These are phyloP conservation scores for Mellivora capensis DNA, from an alignment of 2,113 vertebrate genomes.

Conservation along the genomic window DNA sequence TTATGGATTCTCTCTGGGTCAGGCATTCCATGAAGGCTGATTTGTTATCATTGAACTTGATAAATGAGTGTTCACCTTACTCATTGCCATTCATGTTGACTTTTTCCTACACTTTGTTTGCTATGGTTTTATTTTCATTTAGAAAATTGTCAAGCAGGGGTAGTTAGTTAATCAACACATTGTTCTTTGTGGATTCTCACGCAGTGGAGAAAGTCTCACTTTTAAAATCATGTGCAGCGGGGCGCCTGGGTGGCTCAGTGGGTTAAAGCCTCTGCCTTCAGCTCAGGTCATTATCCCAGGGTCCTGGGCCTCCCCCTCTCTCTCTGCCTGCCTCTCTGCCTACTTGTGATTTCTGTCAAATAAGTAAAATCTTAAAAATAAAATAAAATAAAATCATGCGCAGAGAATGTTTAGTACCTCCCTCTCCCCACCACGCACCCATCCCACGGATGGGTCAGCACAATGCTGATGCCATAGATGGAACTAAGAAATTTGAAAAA, in stretches of 20 bases:
- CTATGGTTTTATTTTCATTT: not conserved
- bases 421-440: not conserved
- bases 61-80: not conserved
- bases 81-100: not conserved
- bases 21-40: not conserved
- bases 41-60: constrained; percentile 20
- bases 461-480: not conserved
- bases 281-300: no score
- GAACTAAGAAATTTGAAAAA: not conserved
- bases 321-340: no score
- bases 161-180: no score
- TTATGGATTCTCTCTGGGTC: not conserved
- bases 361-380: no score
- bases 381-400: not conserved
- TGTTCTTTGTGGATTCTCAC: not conserved
- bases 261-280: no score
- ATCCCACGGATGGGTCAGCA: not conserved
- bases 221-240: not conserved
- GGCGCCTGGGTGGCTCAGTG: no score
- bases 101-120: not conserved
- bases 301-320: no score
- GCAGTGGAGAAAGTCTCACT: not conserved
- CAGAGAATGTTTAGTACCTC: not conserved
- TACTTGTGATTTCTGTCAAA: no score
- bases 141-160: not conserved